Base-by-base conservation (phyloP, 1,140 invertebrate genomes). In the Caenorhabditis elegans region DNA sequence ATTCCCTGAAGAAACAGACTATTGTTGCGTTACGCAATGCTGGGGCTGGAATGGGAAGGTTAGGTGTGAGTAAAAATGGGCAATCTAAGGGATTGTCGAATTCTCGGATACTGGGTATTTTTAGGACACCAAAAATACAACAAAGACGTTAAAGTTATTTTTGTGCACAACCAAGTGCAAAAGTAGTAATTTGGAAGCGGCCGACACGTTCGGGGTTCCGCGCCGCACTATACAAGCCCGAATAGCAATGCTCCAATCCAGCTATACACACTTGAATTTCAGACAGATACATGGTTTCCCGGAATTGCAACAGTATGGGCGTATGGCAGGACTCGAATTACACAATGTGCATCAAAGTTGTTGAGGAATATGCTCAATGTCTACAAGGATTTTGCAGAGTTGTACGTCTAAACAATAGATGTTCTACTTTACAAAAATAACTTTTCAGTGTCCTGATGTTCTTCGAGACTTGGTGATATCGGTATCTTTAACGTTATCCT, bases 401-500 rank as follows among this genome's bases (percentile, higher is more conserved):
- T 43, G 87, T 88, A 78, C 82, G 86, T 83, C 26, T 4, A 17
- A 26, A 19, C 0, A 49, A 2, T 28, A 22, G 3, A 31, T 19
- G 17, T 13, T n/a, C 22, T 24, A 8, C 39, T 5, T 8, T 8
- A 43, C 39, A 3, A 43, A 36, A 48, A 79, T 17, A 28, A 46
- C 26, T 43, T 86, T 87, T 84, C 78, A 89, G 88, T 89, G 88
- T 76, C 88, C 88, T 2, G 88, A 89, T 51, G 22, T 78, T 34
- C 48, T 90, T 22, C 81, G 88, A 4, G 88, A 89, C 47, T 77
- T 84, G 2, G 88, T 89, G n/a, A 86, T 88, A 36, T 82, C 80
- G 46, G 88, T 89, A 13, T 89, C 88, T 19, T 70, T 89, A 22
- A 83, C 87, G 22, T 80, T 89, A 43, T 89, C 88, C 19, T 83